Evolutionary conservation across 2,888 invertebrate genomes (phyloP).

Genomic region (Sympetrum striolatum): DNA sequence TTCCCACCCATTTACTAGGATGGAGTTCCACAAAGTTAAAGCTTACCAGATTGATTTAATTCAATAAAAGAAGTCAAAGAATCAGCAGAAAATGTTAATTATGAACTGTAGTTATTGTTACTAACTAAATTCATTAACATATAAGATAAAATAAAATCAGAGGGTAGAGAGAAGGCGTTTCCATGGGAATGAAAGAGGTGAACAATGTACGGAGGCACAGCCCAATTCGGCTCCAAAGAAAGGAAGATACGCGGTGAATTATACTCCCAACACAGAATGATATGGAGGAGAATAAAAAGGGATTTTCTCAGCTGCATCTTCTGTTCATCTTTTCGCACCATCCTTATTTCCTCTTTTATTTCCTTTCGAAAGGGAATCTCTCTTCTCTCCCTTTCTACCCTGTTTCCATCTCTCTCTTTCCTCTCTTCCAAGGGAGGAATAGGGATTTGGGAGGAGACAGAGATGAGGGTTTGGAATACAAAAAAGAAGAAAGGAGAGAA

Average conservation of each 20-base stretch:
- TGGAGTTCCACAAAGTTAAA: too few species aligned
- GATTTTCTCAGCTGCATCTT: neutral
- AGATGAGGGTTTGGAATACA: neutral
- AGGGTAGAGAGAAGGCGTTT: neutral
- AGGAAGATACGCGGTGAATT: neutral
- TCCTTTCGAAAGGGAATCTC: neutral
- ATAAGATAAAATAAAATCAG: too few species aligned
- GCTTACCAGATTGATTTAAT: too few species aligned
- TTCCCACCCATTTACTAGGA: too few species aligned
- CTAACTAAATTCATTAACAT: too few species aligned
- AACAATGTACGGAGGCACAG: neutral
- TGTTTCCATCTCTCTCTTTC: neutral
- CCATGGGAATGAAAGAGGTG: neutral
- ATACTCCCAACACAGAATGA: neutral
- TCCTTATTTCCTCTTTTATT: neutral
- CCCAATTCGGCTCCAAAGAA: neutral
- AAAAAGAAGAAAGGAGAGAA: neutral
- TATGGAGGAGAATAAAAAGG: neutral
- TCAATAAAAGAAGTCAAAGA: too few species aligned
- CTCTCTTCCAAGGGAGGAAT: neutral
- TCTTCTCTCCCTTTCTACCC: neutral
- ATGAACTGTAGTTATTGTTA: too few species aligned
- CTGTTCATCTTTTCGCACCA: neutral
- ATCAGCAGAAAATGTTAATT: too few species aligned
- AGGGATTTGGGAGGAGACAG: neutral